phyloP scores from a whole-genome alignment of 2,113 vertebrate species.

The Syrmaticus mikado region DNA sequence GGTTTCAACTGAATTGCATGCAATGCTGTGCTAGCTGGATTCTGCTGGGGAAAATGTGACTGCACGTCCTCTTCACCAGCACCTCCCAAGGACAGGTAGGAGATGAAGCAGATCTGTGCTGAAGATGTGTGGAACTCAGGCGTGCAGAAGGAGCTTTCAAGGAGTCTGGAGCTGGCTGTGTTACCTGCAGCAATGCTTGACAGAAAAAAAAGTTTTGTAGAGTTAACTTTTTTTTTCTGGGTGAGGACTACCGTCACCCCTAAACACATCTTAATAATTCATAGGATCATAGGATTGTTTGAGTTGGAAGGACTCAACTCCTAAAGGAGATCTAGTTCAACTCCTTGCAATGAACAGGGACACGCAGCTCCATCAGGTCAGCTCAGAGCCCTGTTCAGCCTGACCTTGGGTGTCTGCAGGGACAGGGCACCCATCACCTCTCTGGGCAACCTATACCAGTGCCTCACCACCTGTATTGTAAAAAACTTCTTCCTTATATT shows the following conservation, averaged over 20 bases:
- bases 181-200: neutral
- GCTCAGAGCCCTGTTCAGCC: no score
- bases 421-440: no score
- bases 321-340: no score
- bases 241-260: neutral
- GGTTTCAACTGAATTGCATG: neutral
- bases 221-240: neutral
- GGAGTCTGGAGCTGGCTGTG: neutral
- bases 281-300: no score
- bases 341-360: no score
- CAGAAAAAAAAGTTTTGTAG: neutral
- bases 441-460: no score
- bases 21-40: neutral
- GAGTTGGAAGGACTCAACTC: no score
- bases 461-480: no score
- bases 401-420: no score
- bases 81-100: neutral
- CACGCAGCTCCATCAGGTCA: no score
- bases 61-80: neutral
- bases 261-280: neutral
- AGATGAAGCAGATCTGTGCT: rapidly evolving
- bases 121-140: neutral
- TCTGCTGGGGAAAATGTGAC: neutral
- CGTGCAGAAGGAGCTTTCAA: neutral
- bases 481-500: no score